Base-by-base conservation (phyloP, 2,888 invertebrate genomes). In the Sisyra nigra region DNA sequence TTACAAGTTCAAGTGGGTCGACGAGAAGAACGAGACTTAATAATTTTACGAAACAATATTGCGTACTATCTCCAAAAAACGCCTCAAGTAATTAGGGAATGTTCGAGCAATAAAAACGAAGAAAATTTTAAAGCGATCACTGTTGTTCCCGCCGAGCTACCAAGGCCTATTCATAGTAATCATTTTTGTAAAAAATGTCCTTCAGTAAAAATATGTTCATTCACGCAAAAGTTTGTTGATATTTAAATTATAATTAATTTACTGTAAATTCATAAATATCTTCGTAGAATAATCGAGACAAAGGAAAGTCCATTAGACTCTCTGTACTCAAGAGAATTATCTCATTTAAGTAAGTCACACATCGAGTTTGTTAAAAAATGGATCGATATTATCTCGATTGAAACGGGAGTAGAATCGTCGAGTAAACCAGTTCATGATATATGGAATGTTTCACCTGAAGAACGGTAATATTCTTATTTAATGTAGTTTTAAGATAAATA, bases 311-410 rank as follows among this genome's bases (percentile, higher is more conserved):
- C 13, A 7, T n/a, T 40, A 29, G 19, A n/a, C 10, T 18, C 15
- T 17, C 17, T 38, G 6, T 31, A 30, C 17, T 13, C n/a, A 69
- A 0, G 60, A 70, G 65, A 73, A 0, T 59, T 80, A 10, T 64
- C 63, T 1, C 81, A 86, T 57, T 62, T 92, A 11, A 62, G 66
- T 0, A 49, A 63, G 0, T 58, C 58, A 2, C 88, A 94, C 56
- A 68, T 85, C n/a, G 66, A 78, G 39, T 93, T 88, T 63, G 83
- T 91, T 56, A 62, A 79, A 33, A 77, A 76, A 44, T 93, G 92
- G 92, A 71, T 76, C 39, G 68, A 74, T 2, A 61, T 92, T 45
- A 58, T 91, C 32, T 72, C 71, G 41, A 59, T 91, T 42, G 92
- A 93, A 58, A 74, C 76, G 44, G 64, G 61, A 18, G 63, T 51